phyloP scores from a whole-genome alignment of 2,888 invertebrate species.

The Mythimna ferrago region DNA sequence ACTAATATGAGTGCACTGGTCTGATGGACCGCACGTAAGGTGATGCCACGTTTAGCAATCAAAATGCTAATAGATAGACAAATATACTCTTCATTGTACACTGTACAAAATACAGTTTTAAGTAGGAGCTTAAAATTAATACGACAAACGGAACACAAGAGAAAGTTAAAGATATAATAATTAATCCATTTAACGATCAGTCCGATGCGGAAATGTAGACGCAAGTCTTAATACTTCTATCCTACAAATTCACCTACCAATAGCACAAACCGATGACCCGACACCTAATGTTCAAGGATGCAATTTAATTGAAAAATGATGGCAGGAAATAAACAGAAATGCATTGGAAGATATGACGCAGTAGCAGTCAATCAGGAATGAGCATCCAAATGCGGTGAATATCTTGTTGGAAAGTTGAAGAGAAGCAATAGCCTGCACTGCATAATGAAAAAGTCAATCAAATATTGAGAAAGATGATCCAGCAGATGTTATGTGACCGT shows the following conservation, averaged over 20 bases:
- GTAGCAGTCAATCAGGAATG: slow-evolving; percentile 27
- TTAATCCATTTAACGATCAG: neutral
- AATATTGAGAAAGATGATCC: slow-evolving; percentile 40
- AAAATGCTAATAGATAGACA: no score
- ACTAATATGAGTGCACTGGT: no score
- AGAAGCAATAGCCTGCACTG: slow-evolving; percentile 21
- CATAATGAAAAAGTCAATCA: slow-evolving; percentile 24
- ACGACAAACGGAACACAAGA: no score
- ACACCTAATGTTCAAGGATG: slow-evolving; percentile 49
- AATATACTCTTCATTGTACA: no score
- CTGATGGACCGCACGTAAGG: no score
- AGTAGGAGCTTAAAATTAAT: no score
- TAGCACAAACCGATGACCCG: slow-evolving; percentile 22
- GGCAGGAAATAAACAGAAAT: slow-evolving; percentile 12
- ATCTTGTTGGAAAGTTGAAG: slow-evolving; percentile 19
- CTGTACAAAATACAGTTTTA: no score
- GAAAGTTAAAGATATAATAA: neutral
- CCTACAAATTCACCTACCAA: slow-evolving; percentile 6
- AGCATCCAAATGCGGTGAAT: slow-evolving; percentile 39
- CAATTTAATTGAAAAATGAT: slow-evolving; percentile 27
- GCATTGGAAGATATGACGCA: slow-evolving; percentile 17
- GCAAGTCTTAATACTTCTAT: neutral
- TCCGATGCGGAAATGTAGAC: neutral
- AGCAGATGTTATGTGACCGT: slow-evolving; percentile 27
- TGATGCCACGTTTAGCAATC: no score